Evolutionary conservation across 2,113 vertebrate species (phyloP).

Genomic region (Emydocephalus ijimae): DNA sequence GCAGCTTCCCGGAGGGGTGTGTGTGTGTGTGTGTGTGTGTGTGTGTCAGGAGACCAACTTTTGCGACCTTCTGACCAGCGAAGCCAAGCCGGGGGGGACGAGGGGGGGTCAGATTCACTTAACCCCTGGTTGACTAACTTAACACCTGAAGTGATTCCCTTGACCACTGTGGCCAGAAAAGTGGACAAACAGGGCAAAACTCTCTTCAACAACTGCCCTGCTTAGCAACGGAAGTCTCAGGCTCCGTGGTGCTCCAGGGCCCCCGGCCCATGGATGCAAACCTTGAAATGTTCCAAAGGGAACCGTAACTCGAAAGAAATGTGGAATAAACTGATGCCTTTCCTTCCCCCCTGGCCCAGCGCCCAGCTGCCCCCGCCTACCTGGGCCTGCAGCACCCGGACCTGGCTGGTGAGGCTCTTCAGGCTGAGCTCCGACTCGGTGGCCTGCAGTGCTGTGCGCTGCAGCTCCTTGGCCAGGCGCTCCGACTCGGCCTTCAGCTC

Average conservation of each 20-base stretch:
- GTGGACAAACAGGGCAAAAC: background rate
- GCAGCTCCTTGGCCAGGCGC: constrained; percentile 73
- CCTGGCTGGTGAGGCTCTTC: constrained; percentile 69
- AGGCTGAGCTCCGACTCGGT: constrained; percentile 68
- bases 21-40: no score
- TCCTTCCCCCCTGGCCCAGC: background rate
- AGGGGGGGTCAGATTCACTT: no score
- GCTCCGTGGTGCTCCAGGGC: background rate
- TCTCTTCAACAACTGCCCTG: background rate
- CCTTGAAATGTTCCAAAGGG: background rate
- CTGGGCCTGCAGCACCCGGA: constrained; percentile 83
- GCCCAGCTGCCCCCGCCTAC: constrained; percentile 51
- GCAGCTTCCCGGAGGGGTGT: no score
- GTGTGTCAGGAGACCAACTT: no score
- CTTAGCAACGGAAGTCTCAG: background rate
- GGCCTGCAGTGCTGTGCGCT: constrained; percentile 70
- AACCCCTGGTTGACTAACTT: no score
- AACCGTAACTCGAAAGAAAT: no score
- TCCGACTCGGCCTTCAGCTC: constrained; percentile 66
- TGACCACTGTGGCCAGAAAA: background rate
- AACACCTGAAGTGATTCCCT: no score
- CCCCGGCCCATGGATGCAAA: background rate
- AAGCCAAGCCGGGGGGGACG: no score
- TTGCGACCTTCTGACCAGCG: no score
- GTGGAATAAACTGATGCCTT: background rate